Conservation (phyloP, 2,888 invertebrate genomes). For the Mayetiola destructor region DNA sequence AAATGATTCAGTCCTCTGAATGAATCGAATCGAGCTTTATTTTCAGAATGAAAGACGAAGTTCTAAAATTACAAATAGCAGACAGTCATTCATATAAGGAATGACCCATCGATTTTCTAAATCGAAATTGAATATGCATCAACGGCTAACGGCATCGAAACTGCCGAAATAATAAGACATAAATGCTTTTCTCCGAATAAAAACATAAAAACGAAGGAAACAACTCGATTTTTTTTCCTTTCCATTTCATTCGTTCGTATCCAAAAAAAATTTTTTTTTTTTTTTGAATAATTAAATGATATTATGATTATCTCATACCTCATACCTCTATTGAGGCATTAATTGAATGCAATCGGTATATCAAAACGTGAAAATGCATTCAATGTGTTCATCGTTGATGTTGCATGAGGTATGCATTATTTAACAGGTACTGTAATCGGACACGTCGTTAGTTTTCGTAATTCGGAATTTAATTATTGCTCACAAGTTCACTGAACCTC, state of each 20-base stretch:
- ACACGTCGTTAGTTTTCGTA: not conserved
- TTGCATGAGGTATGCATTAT: not conserved
- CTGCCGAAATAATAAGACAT: not conserved
- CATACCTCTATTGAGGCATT: not conserved
- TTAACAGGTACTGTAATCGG: not conserved
- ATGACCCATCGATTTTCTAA: not conserved
- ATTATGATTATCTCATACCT: not conserved
- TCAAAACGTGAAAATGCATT: too few species aligned
- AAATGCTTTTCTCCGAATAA: not conserved
- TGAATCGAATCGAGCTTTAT: too few species aligned
- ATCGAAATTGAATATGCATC: conserved; percentile 3
- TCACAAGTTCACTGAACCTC: conserved; percentile 3
- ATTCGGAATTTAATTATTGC: not conserved
- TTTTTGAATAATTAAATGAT: too few species aligned
- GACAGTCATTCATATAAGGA: too few species aligned
- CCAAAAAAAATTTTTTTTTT: not conserved
- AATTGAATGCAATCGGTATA: not conserved
- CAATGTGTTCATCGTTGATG: too few species aligned
- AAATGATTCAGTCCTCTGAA: too few species aligned
- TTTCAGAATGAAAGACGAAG: too few species aligned
- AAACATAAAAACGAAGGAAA: too few species aligned
- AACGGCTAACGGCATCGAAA: not conserved
- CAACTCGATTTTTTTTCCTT: too few species aligned
- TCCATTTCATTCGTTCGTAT: not conserved
- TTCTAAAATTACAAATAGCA: too few species aligned